Evolutionary conservation across 1,140 invertebrate species (phyloP).

Genomic region (Penaeus vannamei): DNA sequence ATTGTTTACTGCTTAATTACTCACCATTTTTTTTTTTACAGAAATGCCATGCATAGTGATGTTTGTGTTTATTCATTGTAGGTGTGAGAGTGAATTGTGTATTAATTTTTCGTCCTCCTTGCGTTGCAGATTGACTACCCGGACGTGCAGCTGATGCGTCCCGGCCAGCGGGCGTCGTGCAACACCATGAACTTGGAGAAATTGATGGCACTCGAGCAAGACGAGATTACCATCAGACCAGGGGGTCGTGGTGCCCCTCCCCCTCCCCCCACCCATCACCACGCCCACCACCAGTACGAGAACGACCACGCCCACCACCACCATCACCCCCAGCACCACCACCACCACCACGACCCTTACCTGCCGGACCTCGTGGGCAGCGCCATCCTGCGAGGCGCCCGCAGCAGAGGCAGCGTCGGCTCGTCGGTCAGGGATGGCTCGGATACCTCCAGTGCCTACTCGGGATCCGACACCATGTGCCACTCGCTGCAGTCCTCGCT

Average conservation of each 20-base stretch:
- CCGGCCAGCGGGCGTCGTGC: conserved; percentile 73
- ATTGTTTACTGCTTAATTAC: too few relatives aligned
- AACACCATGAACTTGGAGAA: conserved; percentile 71
- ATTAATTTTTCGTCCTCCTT: conserved; percentile 48
- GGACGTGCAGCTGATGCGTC: conserved; percentile 78
- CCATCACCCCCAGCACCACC: conserved; percentile 87
- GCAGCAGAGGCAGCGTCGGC: conserved; percentile 63
- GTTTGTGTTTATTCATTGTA: background rate
- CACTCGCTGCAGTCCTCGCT: conserved; percentile 70
- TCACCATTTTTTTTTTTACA: too few relatives aligned
- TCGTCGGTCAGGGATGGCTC: conserved; percentile 73
- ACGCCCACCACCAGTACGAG: conserved; percentile 48
- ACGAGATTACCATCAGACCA: conserved; percentile 68
- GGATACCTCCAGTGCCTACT: conserved; percentile 95
- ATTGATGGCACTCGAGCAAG: conserved; percentile 69
- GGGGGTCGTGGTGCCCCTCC: conserved; percentile 56
- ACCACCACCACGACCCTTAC: conserved; percentile 71
- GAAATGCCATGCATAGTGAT: background rate
- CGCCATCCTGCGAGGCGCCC: conserved; percentile 57
- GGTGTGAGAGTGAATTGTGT: background rate
- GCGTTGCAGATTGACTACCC: conserved; percentile 85
- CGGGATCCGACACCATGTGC: conserved; percentile 93
- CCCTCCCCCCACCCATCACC: conserved; percentile 53
- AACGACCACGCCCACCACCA: conserved; percentile 73
- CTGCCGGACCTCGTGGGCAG: conserved; percentile 58